phyloP scores from a whole-genome alignment of 1,140 invertebrate genomes.

The Galleria mellonella region DNA sequence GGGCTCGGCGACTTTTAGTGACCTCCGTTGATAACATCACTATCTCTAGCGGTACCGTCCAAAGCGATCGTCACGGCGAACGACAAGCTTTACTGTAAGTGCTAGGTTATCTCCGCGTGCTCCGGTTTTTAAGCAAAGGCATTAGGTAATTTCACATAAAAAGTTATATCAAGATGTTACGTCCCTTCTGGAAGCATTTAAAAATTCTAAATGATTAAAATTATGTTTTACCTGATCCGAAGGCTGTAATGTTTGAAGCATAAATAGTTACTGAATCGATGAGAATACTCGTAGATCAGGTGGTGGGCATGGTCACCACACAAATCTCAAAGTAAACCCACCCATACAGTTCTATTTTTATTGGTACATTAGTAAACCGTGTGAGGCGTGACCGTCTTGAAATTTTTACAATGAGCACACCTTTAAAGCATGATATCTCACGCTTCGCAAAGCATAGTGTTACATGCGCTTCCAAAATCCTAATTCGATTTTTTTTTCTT shows the following conservation, averaged over 20 bases:
- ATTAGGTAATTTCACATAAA: slow-evolving; percentile 67
- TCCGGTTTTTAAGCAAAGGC: slow-evolving; percentile 64
- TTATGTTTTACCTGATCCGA: slow-evolving; percentile 21
- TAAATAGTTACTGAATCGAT: slow-evolving; percentile 35
- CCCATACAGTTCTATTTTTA: slow-evolving; percentile 39
- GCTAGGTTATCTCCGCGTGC: slow-evolving; percentile 71
- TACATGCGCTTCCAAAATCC: slow-evolving; percentile 26
- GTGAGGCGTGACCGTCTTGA: slow-evolving; percentile 48
- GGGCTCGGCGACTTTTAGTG: slow-evolving; percentile 60
- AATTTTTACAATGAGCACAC: slow-evolving; percentile 41
- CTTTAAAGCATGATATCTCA: slow-evolving; percentile 59
- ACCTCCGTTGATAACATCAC: slow-evolving; percentile 51
- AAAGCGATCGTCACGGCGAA: slow-evolving; percentile 57
- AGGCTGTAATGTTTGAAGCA: slow-evolving; percentile 40
- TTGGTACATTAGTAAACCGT: slow-evolving; percentile 54
- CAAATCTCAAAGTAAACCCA: slow-evolving; percentile 39
- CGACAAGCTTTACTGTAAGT: slow-evolving; percentile 72
- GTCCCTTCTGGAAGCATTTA: slow-evolving; percentile 59
- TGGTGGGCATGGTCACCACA: slow-evolving; percentile 60
- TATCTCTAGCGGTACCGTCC: slow-evolving; percentile 54
- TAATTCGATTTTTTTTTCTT: slow-evolving; percentile 5
- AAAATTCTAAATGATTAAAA: slow-evolving; percentile 40
- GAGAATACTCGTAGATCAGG: slow-evolving; percentile 36
- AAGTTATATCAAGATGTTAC: slow-evolving; percentile 60
- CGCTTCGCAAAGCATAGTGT: slow-evolving; percentile 65